phyloP scores from a whole-genome alignment of 1,140 invertebrate genomes.

The Sinella curviseta region DNA sequence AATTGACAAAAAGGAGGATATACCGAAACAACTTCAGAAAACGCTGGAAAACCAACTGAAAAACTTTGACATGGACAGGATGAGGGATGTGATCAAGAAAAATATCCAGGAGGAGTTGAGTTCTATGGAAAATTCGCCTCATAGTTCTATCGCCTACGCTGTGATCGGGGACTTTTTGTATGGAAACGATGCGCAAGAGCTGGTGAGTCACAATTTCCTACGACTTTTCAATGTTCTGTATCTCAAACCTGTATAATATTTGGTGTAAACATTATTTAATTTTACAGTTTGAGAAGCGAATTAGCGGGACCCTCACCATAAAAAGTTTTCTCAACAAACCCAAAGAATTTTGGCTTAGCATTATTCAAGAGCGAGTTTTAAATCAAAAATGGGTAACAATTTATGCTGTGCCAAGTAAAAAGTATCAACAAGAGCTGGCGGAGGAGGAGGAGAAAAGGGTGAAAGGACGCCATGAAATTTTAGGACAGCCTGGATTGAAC shows the following conservation, averaged over 20 bases:
- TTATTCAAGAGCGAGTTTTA: slow-evolving; percentile 71
- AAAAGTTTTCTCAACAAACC: slow-evolving; percentile 65
- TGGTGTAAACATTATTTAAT: slow-evolving; percentile 40
- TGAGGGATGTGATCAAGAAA: slow-evolving; percentile 71
- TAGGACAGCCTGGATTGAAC: slow-evolving; percentile 70
- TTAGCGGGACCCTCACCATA: slow-evolving; percentile 70
- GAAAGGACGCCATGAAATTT: slow-evolving; percentile 62
- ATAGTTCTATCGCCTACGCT: slow-evolving; percentile 71
- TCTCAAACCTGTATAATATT: slow-evolving; percentile 30
- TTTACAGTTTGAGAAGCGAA: slow-evolving; percentile 66
- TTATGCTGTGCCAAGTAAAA: slow-evolving; percentile 62
- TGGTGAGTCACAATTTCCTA: slow-evolving; percentile 27
- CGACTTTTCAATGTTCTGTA: slow-evolving; percentile 20
- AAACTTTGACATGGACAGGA: slow-evolving; percentile 72
- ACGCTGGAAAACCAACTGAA: slow-evolving; percentile 60
- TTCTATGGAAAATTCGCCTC: slow-evolving; percentile 72
- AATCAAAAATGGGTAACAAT: slow-evolving; percentile 60
- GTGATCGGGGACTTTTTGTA: slow-evolving; percentile 81
- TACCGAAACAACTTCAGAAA: slow-evolving; percentile 64
- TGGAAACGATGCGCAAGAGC: slow-evolving; percentile 70
- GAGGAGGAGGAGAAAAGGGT: slow-evolving; percentile 69
- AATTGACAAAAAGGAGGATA: slow-evolving; percentile 63
- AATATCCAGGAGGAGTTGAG: slow-evolving; percentile 71
- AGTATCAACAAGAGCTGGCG: slow-evolving; percentile 56
- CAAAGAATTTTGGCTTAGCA: slow-evolving; percentile 68